phyloP scores from a whole-genome alignment of 2,113 vertebrate genomes.

The Gadus macrocephalus region DNA sequence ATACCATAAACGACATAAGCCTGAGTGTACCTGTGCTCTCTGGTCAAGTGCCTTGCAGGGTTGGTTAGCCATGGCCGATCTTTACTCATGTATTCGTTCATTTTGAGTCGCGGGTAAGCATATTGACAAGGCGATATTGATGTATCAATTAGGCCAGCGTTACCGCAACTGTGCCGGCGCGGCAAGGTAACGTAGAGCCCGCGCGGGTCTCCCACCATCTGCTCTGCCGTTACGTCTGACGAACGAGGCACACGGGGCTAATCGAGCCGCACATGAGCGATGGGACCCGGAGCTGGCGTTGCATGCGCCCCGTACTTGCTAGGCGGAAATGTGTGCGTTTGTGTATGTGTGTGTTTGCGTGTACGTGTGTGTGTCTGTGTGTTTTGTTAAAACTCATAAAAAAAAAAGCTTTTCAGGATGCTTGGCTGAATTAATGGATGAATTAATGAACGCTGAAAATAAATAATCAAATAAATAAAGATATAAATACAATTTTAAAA shows the following conservation, averaged over 20 bases:
- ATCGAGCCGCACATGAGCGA: conserved; percentile 74
- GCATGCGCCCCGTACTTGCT: conserved; percentile 5
- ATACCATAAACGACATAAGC: too few species aligned
- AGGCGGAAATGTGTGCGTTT: background rate
- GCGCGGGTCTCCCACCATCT: conserved; percentile 69
- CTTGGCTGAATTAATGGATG: too few species aligned
- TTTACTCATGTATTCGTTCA: conserved; percentile 33
- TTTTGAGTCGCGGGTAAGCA: conserved; percentile 49
- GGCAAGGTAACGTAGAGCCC: conserved; percentile 66
- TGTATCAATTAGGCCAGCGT: conserved; percentile 75
- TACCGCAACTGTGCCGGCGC: conserved; percentile 54
- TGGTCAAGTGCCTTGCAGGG: conserved; percentile 37
- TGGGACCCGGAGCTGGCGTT: conserved; percentile 52
- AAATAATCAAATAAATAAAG: conserved; percentile 28
- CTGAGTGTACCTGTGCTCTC: background rate
- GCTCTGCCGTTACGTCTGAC: conserved; percentile 71
- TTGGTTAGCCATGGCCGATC: background rate
- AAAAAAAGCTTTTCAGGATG: conserved; percentile 49
- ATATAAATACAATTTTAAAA: conserved; percentile 19
- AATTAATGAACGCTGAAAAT: too few species aligned
- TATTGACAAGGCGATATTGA: conserved; percentile 73
- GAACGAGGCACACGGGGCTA: conserved; percentile 74
- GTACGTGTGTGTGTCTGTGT: background rate
- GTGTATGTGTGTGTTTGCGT: conserved; percentile 2
- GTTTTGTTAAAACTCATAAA: conserved; percentile 48